Base-by-base conservation (phyloP, 1,140 invertebrate genomes). In the Pectinophora gossypiella region DNA sequence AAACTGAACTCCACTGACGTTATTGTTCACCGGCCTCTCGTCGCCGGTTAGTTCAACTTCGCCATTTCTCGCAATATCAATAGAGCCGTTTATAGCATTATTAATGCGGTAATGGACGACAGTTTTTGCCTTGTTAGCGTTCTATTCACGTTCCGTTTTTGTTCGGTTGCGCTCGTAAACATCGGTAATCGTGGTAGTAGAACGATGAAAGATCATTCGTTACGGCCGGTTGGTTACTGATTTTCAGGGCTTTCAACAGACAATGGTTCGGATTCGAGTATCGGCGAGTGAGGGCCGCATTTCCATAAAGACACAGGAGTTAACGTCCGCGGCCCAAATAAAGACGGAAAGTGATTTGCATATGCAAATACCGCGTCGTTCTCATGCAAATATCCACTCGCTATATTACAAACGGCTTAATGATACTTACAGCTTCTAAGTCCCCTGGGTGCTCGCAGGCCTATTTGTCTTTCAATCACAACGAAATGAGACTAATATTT, bases 281-380 rank as follows among this genome's bases (percentile, higher is more conserved):
- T n/a, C n/a, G n/a, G n/a, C n/a, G n/a, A n/a, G n/a, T n/a, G n/a
- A n/a, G n/a, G n/a, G n/a, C n/a, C n/a, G 7, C 48, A 83, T 83
- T 85, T 76, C 67, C 79, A 81, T 81, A 78, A 82, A 68, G 64
- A 77, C 70, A 59, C 51, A 51, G 12, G 72, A 74, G 62, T 73
- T 73, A 72, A 73, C 74, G 66, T 76, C 71, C 67, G 67, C 70
- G 73, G 65, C 68, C 80, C 73, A 76, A 84, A 84, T 83, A 84
- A 81, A 84, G 78, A 76, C 73, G 68, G 73, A 82, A 78, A 75
- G 78, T 76, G 73, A 86, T 86, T 84, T 84, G 69, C 80, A 86
- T 86, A 86, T 84, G 80, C 78, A 82, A 86, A 86, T 86, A 65
- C 56, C 57, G 66, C 64, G 61, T 71, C 76, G 73, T 80, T 79